Evolutionary conservation across 2,888 invertebrate species (phyloP).

Genomic region (Megamerina dolium): DNA sequence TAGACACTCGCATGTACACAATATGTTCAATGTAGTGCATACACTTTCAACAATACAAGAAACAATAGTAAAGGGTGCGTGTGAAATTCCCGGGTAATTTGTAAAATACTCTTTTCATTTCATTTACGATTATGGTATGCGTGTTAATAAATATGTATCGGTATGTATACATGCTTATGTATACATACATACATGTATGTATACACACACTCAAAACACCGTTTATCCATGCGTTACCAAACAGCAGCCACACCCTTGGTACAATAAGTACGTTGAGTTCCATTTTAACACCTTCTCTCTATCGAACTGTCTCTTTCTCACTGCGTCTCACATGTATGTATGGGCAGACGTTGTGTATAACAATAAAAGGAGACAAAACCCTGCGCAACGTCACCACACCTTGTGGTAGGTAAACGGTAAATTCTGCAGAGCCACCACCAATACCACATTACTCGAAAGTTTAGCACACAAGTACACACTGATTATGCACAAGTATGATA

Average conservation of each 20-base stretch:
- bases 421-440: no score
- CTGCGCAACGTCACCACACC: conserved; percentile 12
- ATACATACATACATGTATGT: neutral
- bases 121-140: neutral
- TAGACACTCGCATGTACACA: neutral
- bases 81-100: conserved; percentile 19
- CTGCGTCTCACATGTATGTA: neutral
- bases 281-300: neutral
- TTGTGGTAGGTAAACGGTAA: conserved; percentile 13
- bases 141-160: neutral
- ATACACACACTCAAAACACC: no score
- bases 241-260: conserved; percentile 10
- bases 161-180: neutral
- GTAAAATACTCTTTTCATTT: conserved; percentile 9
- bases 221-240: no score
- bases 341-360: neutral
- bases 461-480: neutral
- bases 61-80: conserved; percentile 13
- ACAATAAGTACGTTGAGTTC: neutral
- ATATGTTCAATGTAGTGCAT: no score
- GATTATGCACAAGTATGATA: no score
- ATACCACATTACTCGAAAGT: no score
- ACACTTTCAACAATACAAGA: neutral
- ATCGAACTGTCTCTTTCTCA: neutral
- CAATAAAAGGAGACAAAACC: neutral